These are phyloP conservation scores for Sinosuthora webbiana DNA, from an alignment of 2,113 vertebrate genomes.

Conservation along the genomic window DNA sequence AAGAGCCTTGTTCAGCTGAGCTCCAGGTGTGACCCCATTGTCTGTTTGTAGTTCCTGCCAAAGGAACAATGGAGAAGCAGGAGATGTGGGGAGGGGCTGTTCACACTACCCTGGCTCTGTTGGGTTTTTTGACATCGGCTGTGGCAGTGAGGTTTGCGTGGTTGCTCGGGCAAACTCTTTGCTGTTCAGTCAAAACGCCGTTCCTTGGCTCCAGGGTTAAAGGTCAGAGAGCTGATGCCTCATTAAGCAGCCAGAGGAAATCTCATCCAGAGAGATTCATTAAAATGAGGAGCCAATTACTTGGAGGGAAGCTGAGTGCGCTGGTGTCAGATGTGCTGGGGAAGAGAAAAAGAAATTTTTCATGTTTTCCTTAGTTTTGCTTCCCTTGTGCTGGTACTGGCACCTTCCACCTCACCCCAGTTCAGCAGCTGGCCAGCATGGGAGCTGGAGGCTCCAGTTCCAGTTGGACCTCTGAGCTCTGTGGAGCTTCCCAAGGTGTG, in stretches of 20 bases:
- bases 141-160: not conserved
- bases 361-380: not conserved
- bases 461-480: not conserved
- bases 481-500: not conserved
- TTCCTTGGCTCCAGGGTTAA: not conserved
- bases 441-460: not conserved
- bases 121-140: not conserved
- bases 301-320: not conserved
- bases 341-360: too few relatives aligned
- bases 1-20: not conserved
- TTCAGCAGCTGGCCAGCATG: not conserved
- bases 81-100: not conserved
- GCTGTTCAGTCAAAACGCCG: not conserved
- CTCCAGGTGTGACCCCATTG: not conserved
- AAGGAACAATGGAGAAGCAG: not conserved
- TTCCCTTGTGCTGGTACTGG: not conserved
- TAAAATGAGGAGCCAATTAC: constrained; percentile 4
- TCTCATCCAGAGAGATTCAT: not conserved
- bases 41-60: not conserved
- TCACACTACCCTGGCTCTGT: not conserved
- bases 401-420: not conserved
- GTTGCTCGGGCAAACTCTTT: not conserved
- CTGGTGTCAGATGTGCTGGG: not conserved
- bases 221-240: not conserved
- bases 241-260: not conserved